Base-by-base conservation (phyloP, 37 sponge, comb jelly and placozoan genomes). In the Ephydatia muelleri region DNA sequence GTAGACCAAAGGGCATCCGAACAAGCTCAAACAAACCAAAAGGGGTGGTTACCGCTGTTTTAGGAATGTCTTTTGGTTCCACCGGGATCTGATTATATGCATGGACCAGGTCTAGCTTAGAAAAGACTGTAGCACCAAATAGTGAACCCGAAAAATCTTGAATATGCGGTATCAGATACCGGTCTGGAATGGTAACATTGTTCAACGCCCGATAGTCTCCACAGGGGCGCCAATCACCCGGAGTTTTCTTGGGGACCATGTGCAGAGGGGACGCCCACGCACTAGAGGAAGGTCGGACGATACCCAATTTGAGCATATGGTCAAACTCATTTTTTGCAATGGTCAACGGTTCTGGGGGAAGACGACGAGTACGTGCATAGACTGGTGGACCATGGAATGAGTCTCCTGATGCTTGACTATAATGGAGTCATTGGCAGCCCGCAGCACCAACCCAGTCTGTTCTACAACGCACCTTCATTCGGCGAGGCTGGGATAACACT, bases 1-100 rank as follows among this genome's bases (percentile, higher is more conserved):
- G n/a, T n/a, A n/a, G 81, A 64, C 85, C 85, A 76, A 82, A 82
- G 5, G 82, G 83, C 73, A 84, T 84, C 22, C 83, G 21, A 3
- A 40, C 77, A 27, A 75, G 76, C 67, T n/a, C n/a, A n/a, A n/a
- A n/a, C n/a, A n/a, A n/a, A n/a, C n/a, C n/a, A n/a, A n/a, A n/a
- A n/a, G n/a, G 34, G 36, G 28, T 84, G 85, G 64, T 33, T 89
- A 89, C 40, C 84, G 84, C 8, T 80, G 73, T 0, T 79, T 75
- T 32, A 14, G 11, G 67, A 2, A 80, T 80, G 68, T 80, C 80
- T 9, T 2, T 37, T 31, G n/a, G n/a, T n/a, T n/a, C n/a, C n/a
- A n/a, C n/a, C n/a, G n/a, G n/a, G n/a, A n/a, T n/a, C n/a, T n/a
- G n/a, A n/a, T n/a, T n/a, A n/a, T n/a, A n/a, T n/a, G n/a, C n/a